phyloP scores from a whole-genome alignment of 1,140 invertebrate genomes.

The Anagrus nilaparvatae region DNA sequence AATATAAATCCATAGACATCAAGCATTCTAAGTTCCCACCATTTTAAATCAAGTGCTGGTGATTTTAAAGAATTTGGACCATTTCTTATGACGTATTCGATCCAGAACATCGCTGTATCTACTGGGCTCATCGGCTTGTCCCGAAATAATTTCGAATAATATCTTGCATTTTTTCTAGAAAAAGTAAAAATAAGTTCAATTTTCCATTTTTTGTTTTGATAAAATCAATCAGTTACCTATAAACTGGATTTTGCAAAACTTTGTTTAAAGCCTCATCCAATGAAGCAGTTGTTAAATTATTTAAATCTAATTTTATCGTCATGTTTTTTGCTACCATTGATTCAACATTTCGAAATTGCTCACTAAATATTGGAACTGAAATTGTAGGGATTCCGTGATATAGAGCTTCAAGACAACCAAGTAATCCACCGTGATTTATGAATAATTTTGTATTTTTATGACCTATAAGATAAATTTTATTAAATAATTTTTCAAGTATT shows the following conservation, averaged over 20 bases:
- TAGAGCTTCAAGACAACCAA: slow-evolving; percentile 35
- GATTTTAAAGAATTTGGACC: slow-evolving; percentile 28
- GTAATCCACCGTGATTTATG: slow-evolving; percentile 39
- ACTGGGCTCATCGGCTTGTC: slow-evolving; percentile 41
- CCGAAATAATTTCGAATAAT: slow-evolving; percentile 18
- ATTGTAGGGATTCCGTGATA: slow-evolving; percentile 37
- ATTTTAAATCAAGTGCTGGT: slow-evolving; percentile 20
- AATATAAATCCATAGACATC: slow-evolving; percentile 26
- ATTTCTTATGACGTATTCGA: slow-evolving; percentile 42
- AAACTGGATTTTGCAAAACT: slow-evolving; percentile 15
- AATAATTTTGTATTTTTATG: slow-evolving; percentile 34
- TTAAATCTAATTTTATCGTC: slow-evolving; percentile 8
- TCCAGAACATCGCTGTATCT: slow-evolving; percentile 46
- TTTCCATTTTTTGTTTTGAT: background rate
- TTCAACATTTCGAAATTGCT: slow-evolving; percentile 17
- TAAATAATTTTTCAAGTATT: no score
- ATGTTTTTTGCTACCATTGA: slow-evolving; percentile 9
- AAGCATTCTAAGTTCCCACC: slow-evolving; percentile 26
- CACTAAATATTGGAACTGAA: slow-evolving; percentile 27
- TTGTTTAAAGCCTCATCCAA: slow-evolving; percentile 12
- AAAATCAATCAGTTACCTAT: slow-evolving; percentile 8
- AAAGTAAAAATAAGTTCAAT: background rate
- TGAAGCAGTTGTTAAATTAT: slow-evolving; percentile 12
- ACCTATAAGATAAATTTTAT: slow-evolving; percentile 21
- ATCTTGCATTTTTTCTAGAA: slow-evolving; percentile 16